A percentile compares a stretch with the other conserved stretches of the same genome.
phyloP scores from a whole-genome alignment of 1,140 invertebrate species.

The Homarus americanus region DNA sequence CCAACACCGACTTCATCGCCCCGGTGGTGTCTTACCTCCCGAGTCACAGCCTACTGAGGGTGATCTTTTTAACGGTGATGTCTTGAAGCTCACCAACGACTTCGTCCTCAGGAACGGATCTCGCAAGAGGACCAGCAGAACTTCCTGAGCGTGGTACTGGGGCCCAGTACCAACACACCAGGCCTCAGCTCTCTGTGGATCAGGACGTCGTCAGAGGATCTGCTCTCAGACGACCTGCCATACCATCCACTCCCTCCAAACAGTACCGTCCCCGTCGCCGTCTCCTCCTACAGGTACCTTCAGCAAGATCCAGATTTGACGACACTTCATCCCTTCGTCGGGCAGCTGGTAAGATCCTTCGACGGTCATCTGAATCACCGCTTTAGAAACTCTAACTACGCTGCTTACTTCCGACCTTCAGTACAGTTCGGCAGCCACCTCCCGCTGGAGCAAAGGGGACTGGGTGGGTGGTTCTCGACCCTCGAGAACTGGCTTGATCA shows the following conservation, averaged over 20 bases:
- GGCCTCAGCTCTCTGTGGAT: background rate
- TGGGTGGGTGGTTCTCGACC: constrained; percentile 3
- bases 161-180: constrained; percentile 31
- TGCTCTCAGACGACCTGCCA: background rate
- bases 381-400: background rate
- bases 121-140: constrained; percentile 9
- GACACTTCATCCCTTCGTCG: background rate
- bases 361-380: constrained; percentile 6
- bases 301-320: background rate
- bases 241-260: constrained; percentile 26
- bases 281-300: background rate
- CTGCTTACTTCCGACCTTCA: constrained; percentile 16
- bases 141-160: constrained; percentile 39
- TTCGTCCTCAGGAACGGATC: constrained; percentile 38
- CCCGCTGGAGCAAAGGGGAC: background rate
- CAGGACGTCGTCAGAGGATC: constrained; percentile 11
- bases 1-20: background rate
- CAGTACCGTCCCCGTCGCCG: background rate
- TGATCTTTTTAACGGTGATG: background rate
- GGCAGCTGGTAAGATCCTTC: background rate
- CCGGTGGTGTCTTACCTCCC: constrained; percentile 16
- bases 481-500: background rate
- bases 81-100: background rate
- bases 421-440: background rate
- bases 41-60: background rate